Evolutionary conservation across 2,888 invertebrate genomes (phyloP), one percentile per base, ranked within the genome.

Genomic region (Beris morrisii): DNA sequence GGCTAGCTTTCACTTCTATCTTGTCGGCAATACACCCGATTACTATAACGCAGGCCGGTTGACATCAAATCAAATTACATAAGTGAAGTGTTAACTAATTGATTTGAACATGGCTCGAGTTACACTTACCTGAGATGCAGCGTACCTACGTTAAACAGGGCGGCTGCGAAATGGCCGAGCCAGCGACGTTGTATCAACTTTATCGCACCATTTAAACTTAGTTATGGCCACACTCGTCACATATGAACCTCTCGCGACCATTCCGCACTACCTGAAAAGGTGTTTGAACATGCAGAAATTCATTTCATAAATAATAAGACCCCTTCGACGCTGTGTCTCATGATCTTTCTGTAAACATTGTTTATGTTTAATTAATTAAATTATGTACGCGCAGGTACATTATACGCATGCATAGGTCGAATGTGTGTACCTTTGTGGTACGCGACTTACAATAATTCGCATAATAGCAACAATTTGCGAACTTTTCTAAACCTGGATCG

Each of bases 41-140:
- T 38, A 32, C 52, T 12, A 30, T 63, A 53, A 53, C 50, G 44
- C 46, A 50, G 38, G 61, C 52, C 45, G 50, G 58, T 67, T 64
- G 55, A 64, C 64, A 52, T 43, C 61, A 58, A 64, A 54, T 59
- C 52, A 58, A 58, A 58, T 67, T 67, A 64, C 59, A 58, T 58
- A 67, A 67, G 67, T 45, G 58, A 67, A 64, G 67, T 67, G 67
- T 64, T 67, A 64, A 67, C 67, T 67, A 67, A 67, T 67, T 67
- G 67, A 67, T 67, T 67, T 54, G 28, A 64, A 64, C 64, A 64
- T 54, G 64, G 13, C n/a, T 64, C 54, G 45, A 45, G 45, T 64
- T 64, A 64, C 64, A 53, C 64, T 54, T 54, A 12, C 38, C n/a
- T 48, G 15, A 44, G 9, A 44, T 48, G 13, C 15, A 15, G 48